phyloP scores from a whole-genome alignment of 2,888 invertebrate genomes.

The Cryptus viduatorius region DNA sequence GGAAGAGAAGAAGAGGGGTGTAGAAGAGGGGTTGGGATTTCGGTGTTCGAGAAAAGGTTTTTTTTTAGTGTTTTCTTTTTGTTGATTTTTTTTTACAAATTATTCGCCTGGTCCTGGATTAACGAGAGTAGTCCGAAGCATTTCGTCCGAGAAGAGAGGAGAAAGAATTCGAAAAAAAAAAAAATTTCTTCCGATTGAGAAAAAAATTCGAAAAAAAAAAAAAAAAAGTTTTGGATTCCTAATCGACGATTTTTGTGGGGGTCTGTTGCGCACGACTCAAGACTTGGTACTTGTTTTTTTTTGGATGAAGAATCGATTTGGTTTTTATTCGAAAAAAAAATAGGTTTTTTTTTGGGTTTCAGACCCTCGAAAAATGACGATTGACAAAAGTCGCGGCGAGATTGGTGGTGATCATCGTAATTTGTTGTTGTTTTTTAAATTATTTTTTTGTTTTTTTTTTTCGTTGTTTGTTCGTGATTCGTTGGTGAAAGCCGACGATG shows the following conservation, averaged over 20 bases:
- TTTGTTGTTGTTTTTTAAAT: conserved; percentile 23
- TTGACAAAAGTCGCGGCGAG: conserved; percentile 66
- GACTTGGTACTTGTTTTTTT: too few relatives aligned
- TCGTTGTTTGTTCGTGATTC: conserved; percentile 9
- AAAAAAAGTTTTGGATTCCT: neutral
- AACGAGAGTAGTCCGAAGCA: conserved; percentile 70
- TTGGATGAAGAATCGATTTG: conserved; percentile 61
- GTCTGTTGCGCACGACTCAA: neutral
- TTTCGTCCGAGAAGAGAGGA: conserved; percentile 8
- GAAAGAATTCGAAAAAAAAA: neutral
- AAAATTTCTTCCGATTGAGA: too few relatives aligned
- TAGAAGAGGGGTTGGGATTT: neutral
- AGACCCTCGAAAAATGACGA: conserved; percentile 63
- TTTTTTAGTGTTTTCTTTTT: conserved; percentile 22
- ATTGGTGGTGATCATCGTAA: conserved; percentile 49
- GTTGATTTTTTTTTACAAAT: conserved; percentile 37
- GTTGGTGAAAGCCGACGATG: conserved; percentile 29
- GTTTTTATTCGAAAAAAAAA: conserved; percentile 66
- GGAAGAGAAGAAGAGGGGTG: conserved; percentile 4
- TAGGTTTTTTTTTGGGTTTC: conserved; percentile 43
- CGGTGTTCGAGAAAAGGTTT: conserved; percentile 11
- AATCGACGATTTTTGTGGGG: neutral
- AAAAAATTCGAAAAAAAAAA: too few relatives aligned
- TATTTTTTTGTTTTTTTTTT: conserved; percentile 12
- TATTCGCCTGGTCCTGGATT: conserved; percentile 77